Evolutionary conservation across 2,113 vertebrate genomes (phyloP), one percentile per base, ranked within the genome.

Genomic region (Dipodomys stephensi): DNA sequence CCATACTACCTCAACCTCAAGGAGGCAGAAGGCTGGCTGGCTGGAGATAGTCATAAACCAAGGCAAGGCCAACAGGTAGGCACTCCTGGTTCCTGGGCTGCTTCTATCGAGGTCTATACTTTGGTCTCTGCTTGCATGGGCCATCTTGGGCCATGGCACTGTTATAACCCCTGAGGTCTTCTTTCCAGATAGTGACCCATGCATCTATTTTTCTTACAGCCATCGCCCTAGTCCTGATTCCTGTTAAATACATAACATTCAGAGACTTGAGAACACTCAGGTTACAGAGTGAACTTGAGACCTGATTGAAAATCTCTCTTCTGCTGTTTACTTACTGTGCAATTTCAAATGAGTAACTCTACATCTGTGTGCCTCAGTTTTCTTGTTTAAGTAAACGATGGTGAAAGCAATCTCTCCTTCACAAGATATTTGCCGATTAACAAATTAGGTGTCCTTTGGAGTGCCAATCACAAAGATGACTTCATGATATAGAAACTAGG

Each of bases 81-180:
- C 83, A 27, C 20, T 64, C 57, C 35, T 19, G 4, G 39, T 30
- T 46, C 60, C 60, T 20, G 32, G 16, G 73, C 25, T 12, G 60
- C 73, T 62, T 62, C 60, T 32, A 39, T 27, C 22, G 35, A 18
- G 27, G 44, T 23, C 49, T 15, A 46, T 5, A 53, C 12, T 4
- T 9, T 7, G 6, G n/a, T 60, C 49, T 65, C 28, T 8, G 22
- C 16, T 30, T 53, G 27, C 44, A 30, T 13, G 1, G 22, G 68
- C 30, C 44, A 1, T 11, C 15, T 35, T 8, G 1, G 77, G 49
- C 18, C 30, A 35, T 6, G 2, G 0, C 4, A 7, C 1, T 6
- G 7, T 22, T 10, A 15, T 22, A 4, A 20, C 18, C 25, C 65
- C 69, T 73, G 13, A 46, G 69, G 30, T 22, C 83, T 76, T 46